phyloP scores from a whole-genome alignment of 2,888 invertebrate genomes.

The Taphrorychus bicolor region DNA sequence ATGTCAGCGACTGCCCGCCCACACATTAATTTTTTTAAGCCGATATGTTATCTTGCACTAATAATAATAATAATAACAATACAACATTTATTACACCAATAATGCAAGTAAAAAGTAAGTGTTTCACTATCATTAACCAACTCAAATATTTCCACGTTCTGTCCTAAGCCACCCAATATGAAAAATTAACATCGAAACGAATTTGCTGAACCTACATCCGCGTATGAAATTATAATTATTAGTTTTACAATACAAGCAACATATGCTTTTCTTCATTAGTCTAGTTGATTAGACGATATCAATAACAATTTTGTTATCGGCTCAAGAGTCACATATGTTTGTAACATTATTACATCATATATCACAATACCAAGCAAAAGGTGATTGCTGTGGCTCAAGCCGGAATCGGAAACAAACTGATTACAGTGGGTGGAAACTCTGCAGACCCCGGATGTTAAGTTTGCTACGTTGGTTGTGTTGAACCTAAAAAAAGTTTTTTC shows the following conservation, averaged over 20 bases:
- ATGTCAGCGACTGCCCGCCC: too few species aligned
- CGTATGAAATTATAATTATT: slow-evolving; percentile 44
- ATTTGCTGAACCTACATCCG: slow-evolving; percentile 10
- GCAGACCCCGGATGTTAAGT: background rate
- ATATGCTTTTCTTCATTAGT: slow-evolving; percentile 61
- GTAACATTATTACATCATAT: slow-evolving; percentile 62
- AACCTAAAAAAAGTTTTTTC: too few species aligned
- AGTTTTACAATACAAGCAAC: slow-evolving; percentile 51
- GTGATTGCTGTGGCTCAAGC: slow-evolving; percentile 59
- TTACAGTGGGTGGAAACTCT: slow-evolving; percentile 15
- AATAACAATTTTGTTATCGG: slow-evolving; percentile 61
- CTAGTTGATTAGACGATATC: slow-evolving; percentile 59
- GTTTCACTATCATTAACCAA: too few species aligned
- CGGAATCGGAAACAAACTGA: slow-evolving; percentile 46
- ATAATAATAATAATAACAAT: too few species aligned
- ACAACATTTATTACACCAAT: too few species aligned
- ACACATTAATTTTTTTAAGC: too few species aligned
- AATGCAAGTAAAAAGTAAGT: too few species aligned
- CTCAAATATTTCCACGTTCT: too few species aligned
- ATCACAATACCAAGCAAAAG: slow-evolving; percentile 59
- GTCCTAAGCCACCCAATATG: too few species aligned
- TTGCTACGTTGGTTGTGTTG: too few species aligned
- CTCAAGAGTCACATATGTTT: slow-evolving; percentile 60
- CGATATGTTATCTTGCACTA: too few species aligned
- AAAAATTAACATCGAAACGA: background rate